These are phyloP conservation scores for Tryphoninae sp. DNA, from an alignment of 2,888 invertebrate genomes.

Conservation along the genomic window DNA sequence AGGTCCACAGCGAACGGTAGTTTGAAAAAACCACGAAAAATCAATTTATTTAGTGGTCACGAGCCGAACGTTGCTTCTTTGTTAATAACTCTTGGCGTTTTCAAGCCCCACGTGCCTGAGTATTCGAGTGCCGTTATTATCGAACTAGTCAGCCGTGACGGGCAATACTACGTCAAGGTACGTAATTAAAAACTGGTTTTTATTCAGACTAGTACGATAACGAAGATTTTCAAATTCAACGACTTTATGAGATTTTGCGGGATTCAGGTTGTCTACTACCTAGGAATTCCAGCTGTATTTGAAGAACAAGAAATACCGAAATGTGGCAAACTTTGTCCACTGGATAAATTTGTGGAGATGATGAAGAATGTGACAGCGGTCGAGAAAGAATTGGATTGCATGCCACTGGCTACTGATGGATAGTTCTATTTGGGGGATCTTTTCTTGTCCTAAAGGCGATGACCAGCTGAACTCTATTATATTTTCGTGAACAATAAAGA, in stretches of 20 bases:
- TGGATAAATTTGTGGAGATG: slow-evolving; percentile 81
- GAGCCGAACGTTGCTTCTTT: slow-evolving; percentile 86
- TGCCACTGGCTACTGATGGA: neutral
- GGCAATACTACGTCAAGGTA: slow-evolving; percentile 82
- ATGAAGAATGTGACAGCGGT: slow-evolving; percentile 82
- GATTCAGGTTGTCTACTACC: slow-evolving; percentile 82
- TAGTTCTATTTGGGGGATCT: neutral
- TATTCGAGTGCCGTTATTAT: slow-evolving; percentile 84
- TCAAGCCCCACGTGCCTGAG: slow-evolving; percentile 83
- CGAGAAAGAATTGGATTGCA: slow-evolving; percentile 76
- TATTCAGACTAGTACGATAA: neutral
- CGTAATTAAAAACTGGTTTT: slow-evolving; percentile 11
- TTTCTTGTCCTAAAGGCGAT: neutral
- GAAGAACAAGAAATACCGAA: slow-evolving; percentile 81
- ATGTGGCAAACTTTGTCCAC: slow-evolving; percentile 82
- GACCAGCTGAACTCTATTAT: neutral
- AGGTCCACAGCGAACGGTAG: slow-evolving; percentile 74
- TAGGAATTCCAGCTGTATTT: slow-evolving; percentile 80
- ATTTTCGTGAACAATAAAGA: too few species aligned
- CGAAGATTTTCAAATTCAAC: slow-evolving; percentile 3
- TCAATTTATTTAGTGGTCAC: slow-evolving; percentile 84
- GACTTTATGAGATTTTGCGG: slow-evolving; percentile 51
- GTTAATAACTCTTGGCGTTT: slow-evolving; percentile 84
- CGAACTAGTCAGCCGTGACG: slow-evolving; percentile 81
- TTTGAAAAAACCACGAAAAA: slow-evolving; percentile 78